Percentiles rank a stretch among this genome's conserved stretches.
Conservation (phyloP, 2,797 vertebrate species). For the Naso thynnoides region DNA sequence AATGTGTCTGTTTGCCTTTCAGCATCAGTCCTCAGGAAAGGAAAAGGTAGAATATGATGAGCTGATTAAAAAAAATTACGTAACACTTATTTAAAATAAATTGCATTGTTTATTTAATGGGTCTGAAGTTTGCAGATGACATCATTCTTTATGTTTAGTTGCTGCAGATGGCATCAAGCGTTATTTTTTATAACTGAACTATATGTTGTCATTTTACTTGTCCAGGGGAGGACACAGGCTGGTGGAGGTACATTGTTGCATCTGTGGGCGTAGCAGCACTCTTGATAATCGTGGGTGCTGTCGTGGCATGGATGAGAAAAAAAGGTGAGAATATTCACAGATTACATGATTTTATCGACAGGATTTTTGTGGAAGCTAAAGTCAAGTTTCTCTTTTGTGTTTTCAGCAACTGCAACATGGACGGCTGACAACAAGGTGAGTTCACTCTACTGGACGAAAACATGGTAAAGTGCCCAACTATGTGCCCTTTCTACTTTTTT, state of each 20-base stretch:
- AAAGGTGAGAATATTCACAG: neutral
- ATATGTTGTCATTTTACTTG: neutral
- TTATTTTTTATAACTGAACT: neutral
- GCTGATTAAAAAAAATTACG: too few species aligned
- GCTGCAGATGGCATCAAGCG: neutral
- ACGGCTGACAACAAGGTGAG: constrained; percentile 1
- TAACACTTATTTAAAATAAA: neutral
- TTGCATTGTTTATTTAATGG: too few species aligned
- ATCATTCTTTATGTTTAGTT: too few species aligned
- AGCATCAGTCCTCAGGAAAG: neutral
- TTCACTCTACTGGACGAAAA: too few species aligned
- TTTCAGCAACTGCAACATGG: neutral
- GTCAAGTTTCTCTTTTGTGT: neutral
- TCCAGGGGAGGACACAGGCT: neutral
- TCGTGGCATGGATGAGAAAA: neutral
- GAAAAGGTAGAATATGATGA: neutral
- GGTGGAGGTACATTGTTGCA: neutral
- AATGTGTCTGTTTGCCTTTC: neutral
- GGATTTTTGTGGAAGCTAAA: neutral
- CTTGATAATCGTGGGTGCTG: neutral
- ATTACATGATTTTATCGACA: neutral
- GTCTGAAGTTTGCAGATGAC: too few species aligned
- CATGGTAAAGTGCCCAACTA: too few species aligned
- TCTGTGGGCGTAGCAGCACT: neutral
- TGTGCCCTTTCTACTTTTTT: too few species aligned